phyloP scores from a whole-genome alignment of 35 echinoderm and acorn worm species.

The Heliocidaris tuberculata region DNA sequence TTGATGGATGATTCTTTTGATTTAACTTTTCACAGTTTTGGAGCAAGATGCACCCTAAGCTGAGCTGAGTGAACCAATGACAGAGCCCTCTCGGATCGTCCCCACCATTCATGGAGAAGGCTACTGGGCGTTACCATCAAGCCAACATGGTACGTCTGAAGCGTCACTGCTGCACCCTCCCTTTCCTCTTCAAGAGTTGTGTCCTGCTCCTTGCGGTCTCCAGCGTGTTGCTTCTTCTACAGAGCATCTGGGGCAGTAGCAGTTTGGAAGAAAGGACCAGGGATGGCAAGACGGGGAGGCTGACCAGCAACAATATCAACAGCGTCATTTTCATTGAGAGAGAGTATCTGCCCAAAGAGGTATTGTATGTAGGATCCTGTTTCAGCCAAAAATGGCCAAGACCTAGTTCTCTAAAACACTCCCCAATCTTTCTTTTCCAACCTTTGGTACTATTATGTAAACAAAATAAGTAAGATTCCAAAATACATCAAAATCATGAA shows the following conservation, averaged over 20 bases:
- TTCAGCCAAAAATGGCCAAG: no score
- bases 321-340: background rate
- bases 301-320: background rate
- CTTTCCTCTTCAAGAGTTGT: slow-evolving; percentile 36
- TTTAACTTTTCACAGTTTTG: background rate
- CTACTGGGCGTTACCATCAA: background rate
- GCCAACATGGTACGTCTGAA: slow-evolving; percentile 12
- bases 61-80: no score
- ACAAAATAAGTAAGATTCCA: no score
- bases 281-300: background rate
- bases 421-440: no score
- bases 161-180: slow-evolving; percentile 24
- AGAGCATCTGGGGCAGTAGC: slow-evolving; percentile 32
- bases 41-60: background rate
- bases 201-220: background rate
- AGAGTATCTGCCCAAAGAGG: background rate
- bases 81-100: background rate
- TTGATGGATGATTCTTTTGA: background rate
- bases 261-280: background rate
- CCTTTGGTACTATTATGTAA: no score
- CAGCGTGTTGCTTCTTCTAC: slow-evolving; percentile 29
- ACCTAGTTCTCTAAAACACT: no score
- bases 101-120: background rate
- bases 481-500: no score
- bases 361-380: background rate